These are phyloP conservation scores for Fistularia tabacaria DNA, from an alignment of 2,797 vertebrate species.

Conservation along the genomic window DNA sequence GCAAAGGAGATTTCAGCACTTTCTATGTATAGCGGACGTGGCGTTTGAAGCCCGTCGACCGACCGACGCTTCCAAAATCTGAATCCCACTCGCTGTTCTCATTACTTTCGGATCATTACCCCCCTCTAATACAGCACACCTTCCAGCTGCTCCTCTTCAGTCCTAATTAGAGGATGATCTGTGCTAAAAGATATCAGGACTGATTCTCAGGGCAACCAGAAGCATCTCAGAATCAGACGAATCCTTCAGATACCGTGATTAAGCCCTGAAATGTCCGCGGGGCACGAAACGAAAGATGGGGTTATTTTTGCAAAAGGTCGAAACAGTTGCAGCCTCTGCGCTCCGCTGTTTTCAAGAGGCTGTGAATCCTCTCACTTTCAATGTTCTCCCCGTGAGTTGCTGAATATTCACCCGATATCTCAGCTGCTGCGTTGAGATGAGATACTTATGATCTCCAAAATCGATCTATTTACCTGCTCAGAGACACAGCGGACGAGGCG, in stretches of 20 bases:
- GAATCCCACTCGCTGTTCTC: conserved; percentile 35
- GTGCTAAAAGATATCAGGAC: conserved; percentile 56
- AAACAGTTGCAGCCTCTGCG: conserved; percentile 46
- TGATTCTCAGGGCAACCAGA: not conserved
- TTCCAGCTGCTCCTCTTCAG: conserved; percentile 66
- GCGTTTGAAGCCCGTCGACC: too few species aligned
- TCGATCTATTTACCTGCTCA: too few species aligned
- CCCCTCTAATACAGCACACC: conserved; percentile 66
- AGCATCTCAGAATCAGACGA: conserved; percentile 1
- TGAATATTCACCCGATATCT: conserved; percentile 61
- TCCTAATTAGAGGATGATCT: conserved; percentile 70
- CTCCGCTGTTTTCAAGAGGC: conserved; percentile 47
- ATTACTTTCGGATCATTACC: conserved; percentile 70
- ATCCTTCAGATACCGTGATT: conserved; percentile 4
- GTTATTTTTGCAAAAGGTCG: not conserved
- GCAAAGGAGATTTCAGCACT: too few species aligned
- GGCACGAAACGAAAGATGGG: conserved; percentile 25
- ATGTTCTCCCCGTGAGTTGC: conserved; percentile 12
- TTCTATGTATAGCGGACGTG: too few species aligned
- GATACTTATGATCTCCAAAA: conserved; percentile 60
- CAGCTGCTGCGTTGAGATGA: conserved; percentile 39
- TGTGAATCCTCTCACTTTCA: conserved; percentile 42
- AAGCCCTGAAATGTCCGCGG: not conserved
- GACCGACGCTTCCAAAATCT: too few species aligned
- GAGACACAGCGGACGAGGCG: too few species aligned